Conservation (phyloP, 2,888 invertebrate species). For the Heliconius cydno region DNA sequence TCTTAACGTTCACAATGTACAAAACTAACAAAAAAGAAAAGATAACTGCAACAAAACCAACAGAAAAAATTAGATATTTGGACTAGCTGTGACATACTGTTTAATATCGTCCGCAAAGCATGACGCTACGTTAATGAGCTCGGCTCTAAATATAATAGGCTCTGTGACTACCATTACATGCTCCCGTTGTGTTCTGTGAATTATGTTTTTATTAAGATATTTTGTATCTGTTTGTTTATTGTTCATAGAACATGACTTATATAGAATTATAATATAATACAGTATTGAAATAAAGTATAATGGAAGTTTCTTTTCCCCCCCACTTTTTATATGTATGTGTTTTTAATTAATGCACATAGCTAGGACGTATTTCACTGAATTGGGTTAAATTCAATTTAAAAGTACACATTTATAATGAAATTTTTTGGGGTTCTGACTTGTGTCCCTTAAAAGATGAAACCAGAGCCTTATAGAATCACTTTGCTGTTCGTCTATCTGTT, state of each 20-base stretch:
- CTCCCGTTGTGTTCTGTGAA: conserved; percentile 27
- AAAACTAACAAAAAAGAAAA: conserved; percentile 4
- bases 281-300: neutral
- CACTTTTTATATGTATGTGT: neutral
- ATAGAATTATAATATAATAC: neutral
- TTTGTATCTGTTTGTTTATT: neutral
- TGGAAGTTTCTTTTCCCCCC: neutral
- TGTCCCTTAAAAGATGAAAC: too few relatives aligned
- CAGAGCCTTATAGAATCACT: too few relatives aligned
- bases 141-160: conserved; percentile 48
- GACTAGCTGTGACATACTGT: conserved; percentile 34
- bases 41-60: conserved; percentile 8
- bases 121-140: conserved; percentile 48
- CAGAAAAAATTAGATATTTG: neutral
- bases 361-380: too few relatives aligned
- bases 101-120: conserved; percentile 43
- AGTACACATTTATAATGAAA: too few relatives aligned
- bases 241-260: neutral
- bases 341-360: neutral
- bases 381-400: too few relatives aligned
- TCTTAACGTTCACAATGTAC: neutral
- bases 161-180: conserved; percentile 44
- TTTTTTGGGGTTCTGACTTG: too few relatives aligned
- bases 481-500: too few relatives aligned
- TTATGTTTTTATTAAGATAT: conserved; percentile 21